These are phyloP conservation scores for Drosophila sechellia DNA, from an alignment of 1,140 invertebrate genomes.

Conservation along the genomic window DNA sequence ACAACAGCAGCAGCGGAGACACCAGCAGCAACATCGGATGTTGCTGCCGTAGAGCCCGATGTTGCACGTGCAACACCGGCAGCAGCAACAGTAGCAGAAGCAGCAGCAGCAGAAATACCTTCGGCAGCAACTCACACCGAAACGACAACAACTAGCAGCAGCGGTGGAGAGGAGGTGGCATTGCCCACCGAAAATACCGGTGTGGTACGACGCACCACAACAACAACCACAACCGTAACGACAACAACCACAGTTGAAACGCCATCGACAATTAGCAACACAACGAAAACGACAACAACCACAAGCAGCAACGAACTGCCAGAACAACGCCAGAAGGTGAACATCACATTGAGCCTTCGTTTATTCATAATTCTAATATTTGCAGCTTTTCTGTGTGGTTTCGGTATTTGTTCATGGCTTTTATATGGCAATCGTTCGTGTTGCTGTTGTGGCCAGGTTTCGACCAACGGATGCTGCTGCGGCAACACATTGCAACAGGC, in stretches of 20 bases:
- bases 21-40: constrained; percentile 17
- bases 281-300: constrained; percentile 65
- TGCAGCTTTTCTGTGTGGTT: constrained; percentile 84
- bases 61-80: constrained; percentile 17
- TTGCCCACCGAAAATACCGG: constrained; percentile 25
- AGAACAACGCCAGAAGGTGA: constrained; percentile 82
- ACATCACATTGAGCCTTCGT: constrained; percentile 84
- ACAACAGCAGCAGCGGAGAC: constrained; percentile 45
- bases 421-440: constrained; percentile 64
- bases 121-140: constrained; percentile 26
- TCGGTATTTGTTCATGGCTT: constrained; percentile 84
- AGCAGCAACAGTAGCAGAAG: constrained; percentile 10
- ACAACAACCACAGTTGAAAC: constrained; percentile 65
- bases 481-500: constrained; percentile 24
- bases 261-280: constrained; percentile 46
- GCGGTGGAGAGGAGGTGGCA: constrained; percentile 13
- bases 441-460: constrained; percentile 55
- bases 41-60: constrained; percentile 6
- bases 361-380: constrained; percentile 82
- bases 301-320: constrained; percentile 62
- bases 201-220: constrained; percentile 45
- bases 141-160: constrained; percentile 46
- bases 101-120: constrained; percentile 3
- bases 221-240: constrained; percentile 55
- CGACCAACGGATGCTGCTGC: constrained; percentile 31